Conservation (phyloP, 1,140 invertebrate genomes). For the Drosophila lacertosa region DNA sequence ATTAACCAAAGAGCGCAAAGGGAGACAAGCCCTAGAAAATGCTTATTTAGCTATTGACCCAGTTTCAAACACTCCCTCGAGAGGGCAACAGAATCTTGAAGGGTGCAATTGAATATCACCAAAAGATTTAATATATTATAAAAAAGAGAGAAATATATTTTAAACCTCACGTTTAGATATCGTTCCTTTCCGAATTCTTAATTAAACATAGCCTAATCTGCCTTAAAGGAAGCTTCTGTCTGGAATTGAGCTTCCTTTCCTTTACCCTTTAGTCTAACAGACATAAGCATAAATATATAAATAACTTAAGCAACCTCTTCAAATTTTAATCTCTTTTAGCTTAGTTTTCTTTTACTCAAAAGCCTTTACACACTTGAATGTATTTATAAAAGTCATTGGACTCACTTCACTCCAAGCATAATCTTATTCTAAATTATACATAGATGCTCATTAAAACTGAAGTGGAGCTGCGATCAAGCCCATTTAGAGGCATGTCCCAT, state of each 20-base stretch:
- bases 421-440: constrained; percentile 38
- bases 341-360: no score
- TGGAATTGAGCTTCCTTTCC: no score
- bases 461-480: constrained; percentile 29
- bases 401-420: not conserved
- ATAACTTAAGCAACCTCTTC: no score
- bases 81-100: not conserved
- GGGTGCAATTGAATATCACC: not conserved
- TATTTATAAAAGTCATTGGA: constrained; percentile 12
- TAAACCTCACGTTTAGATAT: no score
- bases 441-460: constrained; percentile 31
- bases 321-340: no score
- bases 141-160: no score
- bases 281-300: no score
- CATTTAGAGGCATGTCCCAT: constrained; percentile 39
- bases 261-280: no score
- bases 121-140: no score
- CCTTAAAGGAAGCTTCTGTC: no score
- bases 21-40: constrained; percentile 2
- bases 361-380: not conserved
- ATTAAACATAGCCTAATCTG: no score
- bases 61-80: constrained; percentile 29
- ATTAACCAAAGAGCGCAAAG: constrained; percentile 39
- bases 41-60: constrained; percentile 58
- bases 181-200: no score